Percentiles rank a stretch among this genome's conserved stretches.
Evolutionary conservation across 2,888 invertebrate genomes (phyloP).

Genomic region (Euproctis similis): DNA sequence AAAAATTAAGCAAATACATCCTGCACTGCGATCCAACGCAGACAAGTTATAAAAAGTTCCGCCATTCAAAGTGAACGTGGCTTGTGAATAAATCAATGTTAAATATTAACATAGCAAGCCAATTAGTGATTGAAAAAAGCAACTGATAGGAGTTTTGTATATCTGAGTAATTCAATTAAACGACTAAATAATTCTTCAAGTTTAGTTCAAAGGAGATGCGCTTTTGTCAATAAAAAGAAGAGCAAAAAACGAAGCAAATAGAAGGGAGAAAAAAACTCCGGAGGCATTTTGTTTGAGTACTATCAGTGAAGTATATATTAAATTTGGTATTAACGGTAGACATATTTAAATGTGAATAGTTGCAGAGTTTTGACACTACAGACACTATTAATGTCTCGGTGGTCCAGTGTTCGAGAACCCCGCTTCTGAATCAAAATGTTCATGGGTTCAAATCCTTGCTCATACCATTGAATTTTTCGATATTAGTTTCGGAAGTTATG

Average conservation of each 20-base stretch:
- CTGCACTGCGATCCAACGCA: too few species aligned
- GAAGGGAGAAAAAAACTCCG: slow-evolving; percentile 49
- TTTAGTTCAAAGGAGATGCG: slow-evolving; percentile 70
- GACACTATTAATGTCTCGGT: too few species aligned
- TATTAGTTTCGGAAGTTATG: too few species aligned
- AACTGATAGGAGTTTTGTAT: slow-evolving; percentile 51
- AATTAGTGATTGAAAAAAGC: slow-evolving; percentile 37
- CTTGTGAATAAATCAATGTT: slow-evolving; percentile 37
- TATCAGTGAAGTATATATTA: slow-evolving; percentile 28
- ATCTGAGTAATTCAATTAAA: slow-evolving; percentile 69
- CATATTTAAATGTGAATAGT: background rate
- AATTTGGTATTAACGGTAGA: background rate
- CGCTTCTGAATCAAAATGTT: too few species aligned
- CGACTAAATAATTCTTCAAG: slow-evolving; percentile 72
- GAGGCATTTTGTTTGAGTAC: slow-evolving; percentile 44
- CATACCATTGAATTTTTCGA: too few species aligned
- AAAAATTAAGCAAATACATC: too few species aligned
- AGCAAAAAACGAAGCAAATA: slow-evolving; percentile 58
- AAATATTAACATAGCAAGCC: slow-evolving; percentile 56
- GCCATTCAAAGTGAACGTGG: too few species aligned
- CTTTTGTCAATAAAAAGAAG: slow-evolving; percentile 65
- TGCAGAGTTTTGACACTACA: background rate
- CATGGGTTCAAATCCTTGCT: too few species aligned
- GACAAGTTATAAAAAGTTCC: too few species aligned
- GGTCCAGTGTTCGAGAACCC: too few species aligned